Conservation (phyloP, 2,797 vertebrate genomes). For the Limosa lapponica region DNA sequence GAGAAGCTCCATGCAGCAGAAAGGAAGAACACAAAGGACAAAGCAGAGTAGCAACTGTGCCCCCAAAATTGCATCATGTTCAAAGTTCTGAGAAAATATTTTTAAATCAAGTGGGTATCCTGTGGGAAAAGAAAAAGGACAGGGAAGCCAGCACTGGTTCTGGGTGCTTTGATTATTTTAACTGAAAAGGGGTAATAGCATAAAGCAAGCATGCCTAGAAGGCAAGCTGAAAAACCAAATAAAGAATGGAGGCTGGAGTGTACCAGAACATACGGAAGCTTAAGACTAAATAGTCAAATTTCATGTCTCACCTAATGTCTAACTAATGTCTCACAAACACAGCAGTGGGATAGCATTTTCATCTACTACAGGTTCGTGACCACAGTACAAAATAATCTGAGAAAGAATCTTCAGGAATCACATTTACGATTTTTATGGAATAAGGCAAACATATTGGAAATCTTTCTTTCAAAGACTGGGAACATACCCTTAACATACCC, state of each 20-base stretch:
- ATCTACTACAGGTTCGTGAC: fast-evolving
- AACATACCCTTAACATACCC: fast-evolving
- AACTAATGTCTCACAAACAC: background rate
- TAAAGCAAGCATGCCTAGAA: background rate
- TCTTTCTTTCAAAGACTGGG: background rate
- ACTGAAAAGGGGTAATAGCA: background rate
- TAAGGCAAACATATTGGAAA: background rate
- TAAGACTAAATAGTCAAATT: background rate
- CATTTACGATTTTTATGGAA: background rate
- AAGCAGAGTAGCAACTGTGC: background rate
- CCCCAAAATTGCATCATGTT: background rate
- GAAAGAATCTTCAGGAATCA: background rate
- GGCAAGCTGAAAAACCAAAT: background rate
- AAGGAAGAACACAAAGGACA: background rate
- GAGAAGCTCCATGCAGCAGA: background rate
- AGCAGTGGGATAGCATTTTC: background rate
- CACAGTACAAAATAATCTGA: background rate
- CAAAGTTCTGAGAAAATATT: background rate
- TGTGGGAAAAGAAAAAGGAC: background rate
- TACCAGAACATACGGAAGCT: background rate
- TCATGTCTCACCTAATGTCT: background rate
- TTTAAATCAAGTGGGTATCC: background rate
- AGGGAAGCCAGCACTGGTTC: background rate
- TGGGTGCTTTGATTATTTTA: background rate
- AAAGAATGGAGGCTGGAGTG: background rate